These are phyloP conservation scores for Brachypalpus laphriformis DNA, from an alignment of 2,888 invertebrate genomes.

Conservation along the genomic window DNA sequence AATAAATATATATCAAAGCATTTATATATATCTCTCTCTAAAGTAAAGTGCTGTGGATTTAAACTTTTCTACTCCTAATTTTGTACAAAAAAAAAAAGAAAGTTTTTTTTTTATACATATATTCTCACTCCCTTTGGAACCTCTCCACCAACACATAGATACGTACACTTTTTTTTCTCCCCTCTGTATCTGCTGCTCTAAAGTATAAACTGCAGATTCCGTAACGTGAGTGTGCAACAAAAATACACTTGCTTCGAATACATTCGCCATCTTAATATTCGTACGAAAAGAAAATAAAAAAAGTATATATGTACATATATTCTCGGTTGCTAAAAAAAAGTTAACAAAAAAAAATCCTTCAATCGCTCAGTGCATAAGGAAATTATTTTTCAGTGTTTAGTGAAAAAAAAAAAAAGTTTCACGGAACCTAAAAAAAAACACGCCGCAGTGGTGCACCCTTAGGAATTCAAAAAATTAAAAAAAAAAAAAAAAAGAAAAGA, in stretches of 20 bases:
- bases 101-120: not conserved
- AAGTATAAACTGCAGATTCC: conserved; percentile 44
- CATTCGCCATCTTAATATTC: conserved; percentile 3
- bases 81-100: conserved; percentile 37
- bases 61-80: conserved; percentile 45
- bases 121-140: conserved; percentile 47
- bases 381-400: conserved; percentile 26
- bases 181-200: conserved; percentile 12
- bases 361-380: conserved; percentile 36
- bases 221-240: conserved; percentile 46
- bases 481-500: conserved; percentile 1
- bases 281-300: conserved; percentile 7
- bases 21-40: conserved; percentile 29
- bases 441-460: conserved; percentile 5
- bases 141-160: conserved; percentile 31
- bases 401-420: conserved; percentile 30
- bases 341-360: not conserved
- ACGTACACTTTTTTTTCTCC: conserved; percentile 1
- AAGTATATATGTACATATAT: not conserved
- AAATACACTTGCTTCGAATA: conserved; percentile 54
- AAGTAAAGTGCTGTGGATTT: conserved; percentile 47
- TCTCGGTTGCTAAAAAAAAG: conserved; percentile 15
- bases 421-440: conserved; percentile 18
- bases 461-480: conserved; percentile 19
- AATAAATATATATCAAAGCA: conserved; percentile 36